Percentiles rank a stretch among this genome's conserved stretches.
These are phyloP conservation scores for Anagrus nilaparvatae DNA, from an alignment of 1,140 invertebrate genomes.

Conservation along the genomic window DNA sequence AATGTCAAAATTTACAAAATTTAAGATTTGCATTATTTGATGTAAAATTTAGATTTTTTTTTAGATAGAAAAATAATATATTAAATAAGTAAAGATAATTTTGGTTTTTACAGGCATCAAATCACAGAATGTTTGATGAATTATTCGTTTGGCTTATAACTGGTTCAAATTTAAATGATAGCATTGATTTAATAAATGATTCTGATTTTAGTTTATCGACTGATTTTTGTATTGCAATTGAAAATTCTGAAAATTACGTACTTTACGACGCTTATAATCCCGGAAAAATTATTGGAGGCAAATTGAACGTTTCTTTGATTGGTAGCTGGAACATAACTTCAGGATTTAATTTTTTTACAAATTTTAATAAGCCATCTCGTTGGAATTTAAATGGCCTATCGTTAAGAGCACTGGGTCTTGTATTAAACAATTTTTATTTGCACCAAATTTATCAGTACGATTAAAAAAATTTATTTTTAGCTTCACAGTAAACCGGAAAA, in stretches of 20 bases:
- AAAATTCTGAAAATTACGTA: background rate
- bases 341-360: too few species aligned
- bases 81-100: too few species aligned
- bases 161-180: constrained; percentile 7
- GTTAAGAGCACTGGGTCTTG: too few species aligned
- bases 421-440: too few species aligned
- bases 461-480: too few species aligned
- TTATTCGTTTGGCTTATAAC: constrained; percentile 12
- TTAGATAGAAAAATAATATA: too few species aligned
- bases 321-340: constrained; percentile 14
- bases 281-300: constrained; percentile 10
- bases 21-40: constrained; percentile 2
- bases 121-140: constrained; percentile 10
- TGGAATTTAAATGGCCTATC: too few species aligned
- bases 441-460: too few species aligned
- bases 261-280: constrained; percentile 16
- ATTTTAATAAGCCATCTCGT: too few species aligned
- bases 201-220: constrained; percentile 11
- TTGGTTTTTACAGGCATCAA: constrained; percentile 7
- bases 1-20: constrained; percentile 7
- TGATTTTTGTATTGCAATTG: constrained; percentile 13
- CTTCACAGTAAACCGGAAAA: too few species aligned
- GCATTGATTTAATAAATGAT: constrained; percentile 10
- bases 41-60: constrained; percentile 1
- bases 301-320: constrained; percentile 14